Evolutionary conservation across 23 tunicate species (phyloP).

Genomic region (Styela plicata): DNA sequence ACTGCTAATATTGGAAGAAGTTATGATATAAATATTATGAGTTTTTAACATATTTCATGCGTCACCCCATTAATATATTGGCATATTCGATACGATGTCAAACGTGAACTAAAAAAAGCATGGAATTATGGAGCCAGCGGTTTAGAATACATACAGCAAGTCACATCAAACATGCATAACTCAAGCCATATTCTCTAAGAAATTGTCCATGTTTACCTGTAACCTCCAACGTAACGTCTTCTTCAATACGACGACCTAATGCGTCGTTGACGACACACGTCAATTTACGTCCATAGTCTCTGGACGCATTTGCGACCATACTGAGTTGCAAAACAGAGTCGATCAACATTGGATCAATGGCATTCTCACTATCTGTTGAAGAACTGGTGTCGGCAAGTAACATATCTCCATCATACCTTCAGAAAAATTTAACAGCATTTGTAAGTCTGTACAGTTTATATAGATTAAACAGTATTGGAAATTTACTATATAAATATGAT

Average conservation of each 20-base stretch:
- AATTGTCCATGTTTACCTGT: conserved; percentile 2
- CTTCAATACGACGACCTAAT: conserved; percentile 20
- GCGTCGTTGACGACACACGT: conserved; percentile 50
- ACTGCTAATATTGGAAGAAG: no score
- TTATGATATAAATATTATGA: no score
- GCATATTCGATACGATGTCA: no score
- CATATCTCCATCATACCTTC: conserved; percentile 35
- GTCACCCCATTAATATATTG: no score
- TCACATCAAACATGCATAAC: background rate
- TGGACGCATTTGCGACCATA: conserved; percentile 25
- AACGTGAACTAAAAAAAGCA: no score
- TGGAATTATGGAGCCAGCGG: no score
- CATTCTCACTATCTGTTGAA: conserved; percentile 32
- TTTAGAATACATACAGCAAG: no score
- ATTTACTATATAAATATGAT: no score
- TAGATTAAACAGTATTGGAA: no score
- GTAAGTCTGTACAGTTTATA: no score
- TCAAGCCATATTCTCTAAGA: background rate
- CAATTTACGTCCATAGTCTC: conserved; percentile 31
- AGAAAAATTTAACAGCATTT: no score
- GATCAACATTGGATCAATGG: conserved; percentile 1
- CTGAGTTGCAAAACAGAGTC: conserved; percentile 31
- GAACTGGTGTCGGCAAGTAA: conserved; percentile 15
- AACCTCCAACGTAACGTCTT: background rate
- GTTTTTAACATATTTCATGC: no score